A percentile compares a stretch with the other conserved stretches of the same genome.
Evolutionary conservation across 2,797 vertebrate genomes (phyloP).

Genomic region (Vireo griseus): DNA sequence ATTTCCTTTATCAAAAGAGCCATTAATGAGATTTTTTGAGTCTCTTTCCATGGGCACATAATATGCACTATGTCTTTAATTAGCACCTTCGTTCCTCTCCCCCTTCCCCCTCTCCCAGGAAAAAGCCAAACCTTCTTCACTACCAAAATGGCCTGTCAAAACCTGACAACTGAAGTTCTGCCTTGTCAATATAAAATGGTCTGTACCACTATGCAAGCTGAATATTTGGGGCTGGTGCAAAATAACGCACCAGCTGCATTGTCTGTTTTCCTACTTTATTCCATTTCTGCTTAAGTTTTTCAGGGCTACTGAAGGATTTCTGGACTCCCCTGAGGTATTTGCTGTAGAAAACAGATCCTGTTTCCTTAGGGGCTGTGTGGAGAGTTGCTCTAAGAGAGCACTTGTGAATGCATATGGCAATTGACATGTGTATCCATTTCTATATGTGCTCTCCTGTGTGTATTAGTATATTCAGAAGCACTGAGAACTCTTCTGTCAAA

Average conservation of each 20-base stretch:
- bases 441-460: neutral
- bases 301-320: conserved; percentile 46
- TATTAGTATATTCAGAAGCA: neutral
- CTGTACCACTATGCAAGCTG: conserved; percentile 44
- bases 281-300: conserved; percentile 38
- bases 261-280: conserved; percentile 44
- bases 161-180: conserved; percentile 64
- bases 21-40: neutral
- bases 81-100: conserved; percentile 51
- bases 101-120: conserved; percentile 53
- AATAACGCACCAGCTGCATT: conserved; percentile 61
- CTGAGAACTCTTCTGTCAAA: conserved; percentile 49
- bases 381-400: neutral
- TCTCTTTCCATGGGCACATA: neutral
- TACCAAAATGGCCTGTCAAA: conserved; percentile 66
- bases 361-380: neutral
- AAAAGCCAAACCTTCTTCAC: conserved; percentile 61
- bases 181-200: conserved; percentile 62
- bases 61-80: conserved; percentile 55
- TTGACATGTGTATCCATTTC: neutral
- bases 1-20: neutral
- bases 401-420: neutral
- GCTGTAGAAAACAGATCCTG: conserved; percentile 7
- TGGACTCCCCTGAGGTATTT: neutral
- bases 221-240: conserved; percentile 56